These are phyloP conservation scores for Sebastes oblongus DNA, from an alignment of 2,797 vertebrate genomes.

Conservation along the genomic window DNA sequence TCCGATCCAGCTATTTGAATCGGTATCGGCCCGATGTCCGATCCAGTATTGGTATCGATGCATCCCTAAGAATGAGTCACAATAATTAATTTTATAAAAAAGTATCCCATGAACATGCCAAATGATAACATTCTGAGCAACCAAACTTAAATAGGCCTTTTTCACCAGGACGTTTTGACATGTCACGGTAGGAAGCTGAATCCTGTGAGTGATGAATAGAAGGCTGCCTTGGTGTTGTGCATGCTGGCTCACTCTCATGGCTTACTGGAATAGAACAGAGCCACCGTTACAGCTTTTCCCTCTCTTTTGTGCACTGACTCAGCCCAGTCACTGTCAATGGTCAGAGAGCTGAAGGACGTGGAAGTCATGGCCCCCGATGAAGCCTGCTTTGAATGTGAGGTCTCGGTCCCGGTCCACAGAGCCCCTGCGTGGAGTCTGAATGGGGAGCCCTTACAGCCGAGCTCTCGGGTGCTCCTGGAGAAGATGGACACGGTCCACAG, in stretches of 20 bases:
- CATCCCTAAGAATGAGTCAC: not conserved
- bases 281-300: not conserved
- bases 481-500: conserved; percentile 79
- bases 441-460: conserved; percentile 70
- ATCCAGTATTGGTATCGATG: too few relatives aligned
- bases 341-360: conserved; percentile 77
- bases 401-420: conserved; percentile 70
- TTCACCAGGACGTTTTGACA: not conserved
- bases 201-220: not conserved
- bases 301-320: not conserved
- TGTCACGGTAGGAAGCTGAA: not conserved
- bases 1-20: too few relatives aligned
- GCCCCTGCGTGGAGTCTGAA: conserved; percentile 83
- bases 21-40: too few relatives aligned
- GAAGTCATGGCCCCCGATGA: conserved; percentile 75
- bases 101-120: not conserved
- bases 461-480: conserved; percentile 74
- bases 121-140: not conserved
- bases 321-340: conserved; percentile 78
- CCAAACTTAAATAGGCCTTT: not conserved
- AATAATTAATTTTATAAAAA: not conserved
- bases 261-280: not conserved
- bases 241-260: not conserved
- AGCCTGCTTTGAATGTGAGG: conserved; percentile 84
- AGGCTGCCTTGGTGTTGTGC: not conserved